Percentiles rank a stretch among this genome's conserved stretches.
phyloP scores from a whole-genome alignment of 1,140 invertebrate genomes.

The Eueides isabella region DNA sequence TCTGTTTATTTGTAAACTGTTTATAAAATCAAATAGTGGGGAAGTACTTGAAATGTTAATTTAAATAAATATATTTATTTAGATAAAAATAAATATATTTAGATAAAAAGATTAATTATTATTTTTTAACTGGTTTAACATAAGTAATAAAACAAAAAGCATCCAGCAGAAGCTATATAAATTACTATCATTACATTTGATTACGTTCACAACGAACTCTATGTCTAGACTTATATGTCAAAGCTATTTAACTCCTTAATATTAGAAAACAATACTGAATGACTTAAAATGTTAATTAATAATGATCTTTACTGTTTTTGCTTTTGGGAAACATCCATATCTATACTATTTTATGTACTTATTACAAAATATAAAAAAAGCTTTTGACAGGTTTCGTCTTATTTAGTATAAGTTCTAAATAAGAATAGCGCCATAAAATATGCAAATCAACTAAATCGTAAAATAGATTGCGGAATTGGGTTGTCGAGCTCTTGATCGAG shows the following conservation, averaged over 20 bases:
- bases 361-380: neutral
- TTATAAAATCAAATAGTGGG: neutral
- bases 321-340: neutral
- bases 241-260: too few species aligned
- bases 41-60: too few species aligned
- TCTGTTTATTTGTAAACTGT: neutral
- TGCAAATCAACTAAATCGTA: slow-evolving; percentile 25
- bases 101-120: too few species aligned
- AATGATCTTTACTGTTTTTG: neutral
- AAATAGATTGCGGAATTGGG: slow-evolving; percentile 28
- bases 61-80: too few species aligned
- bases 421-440: slow-evolving; percentile 22
- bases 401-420: slow-evolving; percentile 15
- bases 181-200: too few species aligned
- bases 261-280: neutral
- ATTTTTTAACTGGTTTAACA: neutral
- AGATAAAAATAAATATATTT: too few species aligned
- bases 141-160: neutral
- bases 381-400: neutral
- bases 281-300: neutral
- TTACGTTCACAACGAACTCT: too few species aligned
- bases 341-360: too few species aligned
- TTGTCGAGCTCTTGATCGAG: slow-evolving; percentile 19
- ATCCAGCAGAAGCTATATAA: neutral
- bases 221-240: too few species aligned